A percentile compares a stretch with the other conserved stretches of the same genome.
Conservation (phyloP, 2,113 vertebrate species). For the Myotis yumanensis region DNA sequence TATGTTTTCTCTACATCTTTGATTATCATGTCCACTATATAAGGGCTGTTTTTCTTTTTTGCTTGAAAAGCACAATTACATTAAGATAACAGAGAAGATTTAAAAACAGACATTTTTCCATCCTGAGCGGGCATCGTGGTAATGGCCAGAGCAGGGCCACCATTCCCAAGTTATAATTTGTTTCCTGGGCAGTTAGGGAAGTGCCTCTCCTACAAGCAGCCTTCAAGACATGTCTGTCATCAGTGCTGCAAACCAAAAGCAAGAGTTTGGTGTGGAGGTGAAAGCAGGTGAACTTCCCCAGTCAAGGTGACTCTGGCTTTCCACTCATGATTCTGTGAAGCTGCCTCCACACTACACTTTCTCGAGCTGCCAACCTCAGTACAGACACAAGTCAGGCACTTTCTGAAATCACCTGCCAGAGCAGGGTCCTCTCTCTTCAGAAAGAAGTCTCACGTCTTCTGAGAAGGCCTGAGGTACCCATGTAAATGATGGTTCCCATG, state of each 20-base stretch:
- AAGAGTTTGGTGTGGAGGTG: not conserved
- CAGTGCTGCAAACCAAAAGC: too few species aligned
- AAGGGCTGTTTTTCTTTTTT: not conserved
- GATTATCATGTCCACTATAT: not conserved
- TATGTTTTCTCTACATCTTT: not conserved
- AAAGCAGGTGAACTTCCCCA: not conserved
- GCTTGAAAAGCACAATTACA: not conserved
- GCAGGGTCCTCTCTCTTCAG: not conserved
- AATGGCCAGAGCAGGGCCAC: not conserved
- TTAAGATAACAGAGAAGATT: not conserved
- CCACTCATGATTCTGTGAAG: rapidly evolving
- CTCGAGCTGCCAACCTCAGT: not conserved
- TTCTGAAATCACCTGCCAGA: not conserved
- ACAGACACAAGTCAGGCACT: not conserved
- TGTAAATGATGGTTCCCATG: rapidly evolving
- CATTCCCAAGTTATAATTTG: not conserved
- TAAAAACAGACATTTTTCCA: not conserved
- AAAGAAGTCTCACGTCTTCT: rapidly evolving
- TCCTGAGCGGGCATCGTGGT: rapidly evolving
- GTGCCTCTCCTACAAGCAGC: not conserved
- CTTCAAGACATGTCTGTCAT: not conserved
- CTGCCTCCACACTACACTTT: too few species aligned
- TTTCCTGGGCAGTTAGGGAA: not conserved
- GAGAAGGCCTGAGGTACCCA: not conserved
- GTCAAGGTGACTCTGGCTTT: not conserved